Percentiles rank a stretch among this genome's conserved stretches.
Conservation (phyloP, 2,797 vertebrate species). For the Malurus leucopterus region DNA sequence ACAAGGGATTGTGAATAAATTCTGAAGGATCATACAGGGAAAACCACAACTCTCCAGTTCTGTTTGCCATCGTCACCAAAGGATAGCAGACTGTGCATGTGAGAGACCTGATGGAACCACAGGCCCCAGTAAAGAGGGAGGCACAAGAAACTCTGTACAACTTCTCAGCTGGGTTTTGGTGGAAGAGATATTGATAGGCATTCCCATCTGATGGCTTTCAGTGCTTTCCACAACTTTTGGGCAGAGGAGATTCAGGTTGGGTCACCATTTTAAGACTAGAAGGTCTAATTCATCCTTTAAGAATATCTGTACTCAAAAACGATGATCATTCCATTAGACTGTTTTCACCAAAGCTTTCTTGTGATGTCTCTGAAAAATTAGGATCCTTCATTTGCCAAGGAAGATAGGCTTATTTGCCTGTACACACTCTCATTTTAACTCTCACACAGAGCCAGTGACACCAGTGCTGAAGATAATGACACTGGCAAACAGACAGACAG, state of each 20-base stretch:
- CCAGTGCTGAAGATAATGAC: neutral
- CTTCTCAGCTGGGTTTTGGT: neutral
- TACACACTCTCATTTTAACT: neutral
- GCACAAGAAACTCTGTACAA: neutral
- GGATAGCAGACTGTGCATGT: neutral
- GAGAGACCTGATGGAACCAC: neutral
- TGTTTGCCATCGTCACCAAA: neutral
- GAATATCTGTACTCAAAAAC: neutral
- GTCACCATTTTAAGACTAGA: neutral
- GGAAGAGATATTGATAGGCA: neutral
- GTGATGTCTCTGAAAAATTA: neutral
- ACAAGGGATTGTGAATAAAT: neutral
- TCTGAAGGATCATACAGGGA: neutral
- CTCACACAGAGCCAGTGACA: neutral
- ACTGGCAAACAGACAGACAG: neutral
- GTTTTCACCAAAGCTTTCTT: neutral
- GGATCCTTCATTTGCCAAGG: neutral
- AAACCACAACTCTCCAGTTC: neutral
- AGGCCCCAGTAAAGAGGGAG: neutral
- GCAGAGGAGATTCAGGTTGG: neutral
- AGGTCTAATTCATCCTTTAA: neutral
- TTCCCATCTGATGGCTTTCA: neutral
- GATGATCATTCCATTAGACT: neutral
- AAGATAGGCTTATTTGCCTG: neutral
- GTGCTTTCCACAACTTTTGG: neutral